Conservation (phyloP, 2,113 vertebrate genomes). For the Neopipo cinnamomea region DNA sequence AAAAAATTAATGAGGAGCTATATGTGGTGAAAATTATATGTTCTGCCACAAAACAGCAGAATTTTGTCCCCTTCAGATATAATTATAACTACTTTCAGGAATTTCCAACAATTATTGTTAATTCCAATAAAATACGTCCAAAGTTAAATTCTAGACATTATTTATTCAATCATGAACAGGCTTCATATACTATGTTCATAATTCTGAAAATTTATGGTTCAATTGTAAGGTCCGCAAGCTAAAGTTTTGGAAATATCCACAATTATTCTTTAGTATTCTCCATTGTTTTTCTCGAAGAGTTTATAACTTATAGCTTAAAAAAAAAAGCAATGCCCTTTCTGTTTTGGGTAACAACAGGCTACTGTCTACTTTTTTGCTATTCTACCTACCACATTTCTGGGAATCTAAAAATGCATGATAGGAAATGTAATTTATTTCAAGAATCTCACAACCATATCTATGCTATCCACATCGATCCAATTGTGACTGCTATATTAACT, state of each 20-base stretch:
- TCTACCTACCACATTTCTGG: background rate
- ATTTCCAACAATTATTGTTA: slow-evolving; percentile 8
- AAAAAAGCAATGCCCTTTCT: background rate
- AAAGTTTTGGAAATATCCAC: background rate
- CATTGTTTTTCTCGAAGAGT: background rate
- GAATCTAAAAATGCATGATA: background rate
- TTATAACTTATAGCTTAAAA: background rate
- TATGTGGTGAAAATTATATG: background rate
- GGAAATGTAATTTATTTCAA: background rate
- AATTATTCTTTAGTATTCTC: background rate
- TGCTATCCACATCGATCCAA: background rate
- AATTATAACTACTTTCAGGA: background rate
- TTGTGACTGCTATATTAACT: background rate
- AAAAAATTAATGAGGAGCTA: background rate
- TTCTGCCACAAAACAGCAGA: background rate
- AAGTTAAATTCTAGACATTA: background rate
- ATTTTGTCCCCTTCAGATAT: background rate
- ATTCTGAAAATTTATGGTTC: background rate
- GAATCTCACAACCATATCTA: background rate
- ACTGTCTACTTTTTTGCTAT: background rate
- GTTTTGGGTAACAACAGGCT: background rate
- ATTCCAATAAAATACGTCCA: background rate
- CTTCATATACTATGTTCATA: background rate
- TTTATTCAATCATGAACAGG: background rate
- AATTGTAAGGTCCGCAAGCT: background rate